These are phyloP conservation scores for Pseudopleuronectes americanus DNA, from an alignment of 2,797 vertebrate species.

Conservation along the genomic window DNA sequence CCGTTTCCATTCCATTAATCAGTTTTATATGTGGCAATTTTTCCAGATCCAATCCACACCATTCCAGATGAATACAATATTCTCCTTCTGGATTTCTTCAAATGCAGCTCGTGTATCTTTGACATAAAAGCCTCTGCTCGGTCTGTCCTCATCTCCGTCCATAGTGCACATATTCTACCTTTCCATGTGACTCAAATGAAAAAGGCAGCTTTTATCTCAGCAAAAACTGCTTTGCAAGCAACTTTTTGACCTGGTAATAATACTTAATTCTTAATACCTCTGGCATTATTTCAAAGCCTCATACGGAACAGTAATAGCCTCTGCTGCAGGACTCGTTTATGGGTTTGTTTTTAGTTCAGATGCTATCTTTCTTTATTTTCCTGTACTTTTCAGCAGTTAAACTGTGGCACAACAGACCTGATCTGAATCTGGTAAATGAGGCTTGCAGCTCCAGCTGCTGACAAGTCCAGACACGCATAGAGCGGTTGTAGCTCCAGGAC, in stretches of 20 bases:
- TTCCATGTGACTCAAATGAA: conserved; percentile 41
- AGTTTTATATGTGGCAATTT: conserved; percentile 10
- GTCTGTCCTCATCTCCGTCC: conserved; percentile 33
- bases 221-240: conserved; percentile 56
- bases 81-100: conserved; percentile 29
- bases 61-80: conserved; percentile 15
- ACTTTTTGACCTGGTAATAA: conserved; percentile 60
- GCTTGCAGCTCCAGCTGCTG: conserved; percentile 78
- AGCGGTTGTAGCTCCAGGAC: conserved; percentile 38
- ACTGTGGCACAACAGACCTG: conserved; percentile 72
- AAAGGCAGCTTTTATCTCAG: conserved; percentile 46
- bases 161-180: conserved; percentile 37
- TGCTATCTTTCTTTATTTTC: conserved; percentile 80
- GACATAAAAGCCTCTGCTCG: conserved; percentile 10
- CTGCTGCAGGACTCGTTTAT: conserved; percentile 62
- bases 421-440: conserved; percentile 82
- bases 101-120: conserved; percentile 27
- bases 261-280: conserved; percentile 48
- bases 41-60: too few relatives aligned
- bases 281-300: conserved; percentile 65
- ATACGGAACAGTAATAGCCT: conserved; percentile 67
- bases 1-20: conserved; percentile 5
- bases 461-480: conserved; percentile 60
- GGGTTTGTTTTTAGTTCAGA: conserved; percentile 80
- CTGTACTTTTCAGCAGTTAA: conserved; percentile 81